A percentile compares a stretch with the other conserved stretches of the same genome.
phyloP scores from a whole-genome alignment of 2,888 invertebrate species.

The Caenorhabditis sp. region DNA sequence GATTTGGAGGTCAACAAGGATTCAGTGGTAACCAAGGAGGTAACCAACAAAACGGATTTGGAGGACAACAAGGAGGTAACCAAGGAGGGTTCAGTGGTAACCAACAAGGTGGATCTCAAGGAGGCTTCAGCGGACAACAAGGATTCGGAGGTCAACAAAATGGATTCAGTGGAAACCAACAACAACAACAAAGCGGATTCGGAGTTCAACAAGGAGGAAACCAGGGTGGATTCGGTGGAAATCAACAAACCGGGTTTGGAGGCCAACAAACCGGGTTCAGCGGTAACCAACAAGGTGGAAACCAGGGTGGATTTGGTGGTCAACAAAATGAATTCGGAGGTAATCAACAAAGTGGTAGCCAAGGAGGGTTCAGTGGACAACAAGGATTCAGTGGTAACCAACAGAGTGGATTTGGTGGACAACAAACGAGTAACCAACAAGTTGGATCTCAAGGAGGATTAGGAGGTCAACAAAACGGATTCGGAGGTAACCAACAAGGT shows the following conservation, averaged over 20 bases:
- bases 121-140: too few species aligned
- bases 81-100: too few species aligned
- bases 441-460: neutral
- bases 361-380: too few species aligned
- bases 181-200: too few species aligned
- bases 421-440: too few species aligned
- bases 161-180: neutral
- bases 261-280: neutral
- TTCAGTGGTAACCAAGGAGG: conserved; percentile 2
- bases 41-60: conserved; percentile 4
- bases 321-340: neutral
- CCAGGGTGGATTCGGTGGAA: too few species aligned
- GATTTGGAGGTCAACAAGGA: conserved; percentile 16
- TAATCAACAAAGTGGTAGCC: neutral
- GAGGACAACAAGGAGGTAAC: neutral
- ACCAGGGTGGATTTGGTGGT: conserved; percentile 1
- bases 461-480: neutral
- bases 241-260: too few species aligned
- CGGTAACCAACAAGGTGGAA: neutral
- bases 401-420: too few species aligned
- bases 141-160: neutral
- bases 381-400: conserved; percentile 4
- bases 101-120: neutral
- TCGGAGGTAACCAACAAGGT: neutral
- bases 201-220: too few species aligned